Conservation (phyloP, 2,888 invertebrate genomes). For the Aradus depressus region DNA sequence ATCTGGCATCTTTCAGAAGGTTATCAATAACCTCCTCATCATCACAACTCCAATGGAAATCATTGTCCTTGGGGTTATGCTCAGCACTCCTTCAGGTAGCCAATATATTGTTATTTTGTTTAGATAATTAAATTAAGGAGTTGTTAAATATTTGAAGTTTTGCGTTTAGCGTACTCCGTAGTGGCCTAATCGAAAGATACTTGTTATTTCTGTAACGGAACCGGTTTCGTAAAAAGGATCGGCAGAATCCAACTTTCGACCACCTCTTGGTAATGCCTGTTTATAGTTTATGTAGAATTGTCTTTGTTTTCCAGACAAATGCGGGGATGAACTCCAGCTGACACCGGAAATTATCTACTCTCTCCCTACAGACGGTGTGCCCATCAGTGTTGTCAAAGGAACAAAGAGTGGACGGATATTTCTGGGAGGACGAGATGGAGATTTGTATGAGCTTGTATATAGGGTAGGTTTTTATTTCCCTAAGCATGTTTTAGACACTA, state of each 20-base stretch:
- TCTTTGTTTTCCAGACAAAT: slow-evolving; percentile 34
- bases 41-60: slow-evolving; percentile 93
- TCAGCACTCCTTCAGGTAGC: slow-evolving; percentile 36
- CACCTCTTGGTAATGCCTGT: not conserved
- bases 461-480: too few relatives aligned
- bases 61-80: slow-evolving; percentile 66
- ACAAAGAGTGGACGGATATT: slow-evolving; percentile 81
- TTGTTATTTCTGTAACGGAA: too few relatives aligned
- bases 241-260: too few relatives aligned
- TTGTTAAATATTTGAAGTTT: too few relatives aligned
- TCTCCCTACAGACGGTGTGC: slow-evolving; percentile 77
- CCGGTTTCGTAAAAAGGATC: too few relatives aligned
- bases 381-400: slow-evolving; percentile 70
- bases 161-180: too few relatives aligned
- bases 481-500: too few relatives aligned
- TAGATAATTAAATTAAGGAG: not conserved
- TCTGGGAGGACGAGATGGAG: slow-evolving; percentile 88
- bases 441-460: slow-evolving; percentile 87
- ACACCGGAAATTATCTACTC: slow-evolving; percentile 92
- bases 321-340: slow-evolving; percentile 70
- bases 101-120: slow-evolving; percentile 20
- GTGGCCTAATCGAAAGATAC: too few relatives aligned
- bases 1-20: slow-evolving; percentile 73
- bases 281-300: not conserved
- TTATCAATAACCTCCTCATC: slow-evolving; percentile 82